These are phyloP conservation scores for Melitaea athalia DNA, from an alignment of 2,888 invertebrate species.

Conservation along the genomic window DNA sequence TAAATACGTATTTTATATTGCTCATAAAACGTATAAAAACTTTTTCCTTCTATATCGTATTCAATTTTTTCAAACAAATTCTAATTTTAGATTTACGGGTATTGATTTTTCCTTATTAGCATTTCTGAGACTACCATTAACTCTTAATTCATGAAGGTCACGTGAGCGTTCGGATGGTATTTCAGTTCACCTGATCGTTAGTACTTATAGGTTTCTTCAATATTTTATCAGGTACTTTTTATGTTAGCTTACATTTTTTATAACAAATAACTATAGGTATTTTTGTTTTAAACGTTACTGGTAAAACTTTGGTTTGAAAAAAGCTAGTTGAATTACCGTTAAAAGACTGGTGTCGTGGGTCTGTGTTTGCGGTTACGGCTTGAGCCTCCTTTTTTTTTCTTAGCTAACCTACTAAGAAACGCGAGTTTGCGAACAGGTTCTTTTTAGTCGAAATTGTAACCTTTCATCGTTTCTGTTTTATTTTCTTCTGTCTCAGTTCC, in stretches of 20 bases:
- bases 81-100: background rate
- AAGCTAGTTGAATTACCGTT: slow-evolving; percentile 60
- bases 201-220: background rate
- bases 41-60: background rate
- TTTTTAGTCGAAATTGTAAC: slow-evolving; percentile 7
- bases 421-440: slow-evolving; percentile 48
- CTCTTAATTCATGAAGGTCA: slow-evolving; percentile 2
- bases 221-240: too few species aligned
- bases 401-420: slow-evolving; percentile 62
- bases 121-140: background rate
- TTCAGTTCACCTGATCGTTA: background rate
- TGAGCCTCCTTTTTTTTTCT: slow-evolving; percentile 44
- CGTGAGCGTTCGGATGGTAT: background rate
- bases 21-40: background rate
- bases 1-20: too few species aligned
- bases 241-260: background rate
- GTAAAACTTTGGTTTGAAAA: slow-evolving; percentile 38
- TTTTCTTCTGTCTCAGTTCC: background rate
- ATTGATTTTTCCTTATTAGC: background rate
- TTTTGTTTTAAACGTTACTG: background rate
- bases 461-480: background rate
- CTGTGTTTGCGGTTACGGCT: slow-evolving; percentile 58
- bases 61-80: background rate
- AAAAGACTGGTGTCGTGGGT: slow-evolving; percentile 43
- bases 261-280: background rate